Percentiles rank a stretch among this genome's conserved stretches.
phyloP scores from a whole-genome alignment of 2,113 vertebrate genomes.

The Gulo gulo region DNA sequence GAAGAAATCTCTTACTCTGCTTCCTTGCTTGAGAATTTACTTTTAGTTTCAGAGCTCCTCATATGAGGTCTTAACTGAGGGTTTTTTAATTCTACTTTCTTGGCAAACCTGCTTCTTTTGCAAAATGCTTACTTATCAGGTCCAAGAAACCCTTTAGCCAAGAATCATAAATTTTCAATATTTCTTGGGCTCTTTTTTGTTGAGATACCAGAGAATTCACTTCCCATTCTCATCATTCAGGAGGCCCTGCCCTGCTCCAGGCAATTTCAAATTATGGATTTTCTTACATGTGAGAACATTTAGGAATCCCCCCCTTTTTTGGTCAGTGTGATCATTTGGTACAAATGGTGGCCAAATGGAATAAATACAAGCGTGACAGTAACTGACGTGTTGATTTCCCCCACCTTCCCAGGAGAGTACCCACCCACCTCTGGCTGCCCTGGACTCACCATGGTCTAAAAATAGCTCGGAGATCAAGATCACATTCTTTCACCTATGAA shows the following conservation, averaged over 20 bases:
- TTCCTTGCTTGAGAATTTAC: neutral
- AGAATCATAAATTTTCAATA: neutral
- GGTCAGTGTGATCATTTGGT: neutral
- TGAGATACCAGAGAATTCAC: neutral
- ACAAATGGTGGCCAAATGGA: neutral
- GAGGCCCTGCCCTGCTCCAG: neutral
- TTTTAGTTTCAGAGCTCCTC: neutral
- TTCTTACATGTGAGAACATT: neutral
- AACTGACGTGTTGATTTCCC: too few species aligned
- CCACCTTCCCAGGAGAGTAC: accelerated
- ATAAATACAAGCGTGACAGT: neutral
- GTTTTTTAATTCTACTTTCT: slow-evolving; percentile 18
- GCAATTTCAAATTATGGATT: neutral
- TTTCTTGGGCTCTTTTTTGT: neutral
- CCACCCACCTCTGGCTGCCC: neutral
- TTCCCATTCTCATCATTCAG: neutral
- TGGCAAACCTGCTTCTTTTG: slow-evolving; percentile 4
- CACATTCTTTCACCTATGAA: neutral
- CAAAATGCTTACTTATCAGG: neutral
- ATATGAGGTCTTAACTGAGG: neutral
- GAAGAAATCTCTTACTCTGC: neutral
- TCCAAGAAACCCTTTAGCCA: slow-evolving; percentile 16
- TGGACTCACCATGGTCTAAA: neutral
- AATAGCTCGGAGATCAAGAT: neutral
- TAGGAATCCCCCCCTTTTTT: neutral